phyloP scores from a whole-genome alignment of 2,888 invertebrate genomes.

The Plemyria rubiginata region DNA sequence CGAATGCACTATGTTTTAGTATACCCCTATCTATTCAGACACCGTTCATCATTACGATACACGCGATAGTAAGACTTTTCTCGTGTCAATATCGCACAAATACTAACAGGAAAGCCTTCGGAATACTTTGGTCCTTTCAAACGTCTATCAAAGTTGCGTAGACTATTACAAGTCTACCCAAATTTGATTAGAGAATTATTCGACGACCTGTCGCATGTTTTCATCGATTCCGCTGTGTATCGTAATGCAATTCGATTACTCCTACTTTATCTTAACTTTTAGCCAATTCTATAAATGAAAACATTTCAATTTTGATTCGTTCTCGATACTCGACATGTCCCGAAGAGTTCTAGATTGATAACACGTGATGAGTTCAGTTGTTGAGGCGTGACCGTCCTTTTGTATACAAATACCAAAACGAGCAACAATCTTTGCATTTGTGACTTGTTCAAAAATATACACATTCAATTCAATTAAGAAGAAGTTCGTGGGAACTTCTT shows the following conservation, averaged over 20 bases:
- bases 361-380: slow-evolving; percentile 56
- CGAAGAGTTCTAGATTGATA: slow-evolving; percentile 59
- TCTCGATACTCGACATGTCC: slow-evolving; percentile 55
- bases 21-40: slow-evolving; percentile 75
- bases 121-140: slow-evolving; percentile 51
- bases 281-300: slow-evolving; percentile 75
- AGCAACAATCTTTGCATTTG: slow-evolving; percentile 17
- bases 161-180: slow-evolving; percentile 38
- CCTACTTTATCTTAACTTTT: slow-evolving; percentile 66
- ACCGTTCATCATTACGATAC: slow-evolving; percentile 62
- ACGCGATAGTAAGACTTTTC: slow-evolving; percentile 56
- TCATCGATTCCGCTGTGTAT: slow-evolving; percentile 62
- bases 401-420: slow-evolving; percentile 20
- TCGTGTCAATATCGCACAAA: slow-evolving; percentile 70
- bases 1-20: slow-evolving; percentile 81
- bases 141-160: slow-evolving; percentile 42
- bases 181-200: slow-evolving; percentile 16
- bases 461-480: no score
- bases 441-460: background rate
- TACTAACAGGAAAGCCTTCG: slow-evolving; percentile 69
- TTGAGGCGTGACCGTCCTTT: slow-evolving; percentile 49
- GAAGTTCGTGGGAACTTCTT: no score
- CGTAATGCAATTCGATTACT: slow-evolving; percentile 64
- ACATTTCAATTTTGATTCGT: slow-evolving; percentile 62
- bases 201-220: slow-evolving; percentile 21